These are phyloP conservation scores for Yponomeuta evonymella DNA, from an alignment of 2,888 invertebrate genomes.

Conservation along the genomic window DNA sequence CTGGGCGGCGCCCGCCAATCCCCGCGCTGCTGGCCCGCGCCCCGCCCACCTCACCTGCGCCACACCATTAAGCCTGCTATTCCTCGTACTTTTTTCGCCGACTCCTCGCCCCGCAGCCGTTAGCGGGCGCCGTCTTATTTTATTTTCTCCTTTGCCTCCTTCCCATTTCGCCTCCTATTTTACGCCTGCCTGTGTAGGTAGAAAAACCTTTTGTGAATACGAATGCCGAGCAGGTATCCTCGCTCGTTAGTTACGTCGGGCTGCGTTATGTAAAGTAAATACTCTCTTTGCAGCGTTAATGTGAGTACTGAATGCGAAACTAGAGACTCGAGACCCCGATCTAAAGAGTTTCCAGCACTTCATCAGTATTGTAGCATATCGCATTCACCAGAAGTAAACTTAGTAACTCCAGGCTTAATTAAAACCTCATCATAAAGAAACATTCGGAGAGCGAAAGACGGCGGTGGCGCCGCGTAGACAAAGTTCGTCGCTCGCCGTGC, in stretches of 20 bases:
- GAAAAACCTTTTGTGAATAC: slow-evolving; percentile 74
- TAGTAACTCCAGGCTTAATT: background rate
- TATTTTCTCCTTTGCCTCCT: slow-evolving; percentile 76
- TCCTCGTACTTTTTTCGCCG: slow-evolving; percentile 72
- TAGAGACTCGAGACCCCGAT: background rate
- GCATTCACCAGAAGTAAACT: background rate
- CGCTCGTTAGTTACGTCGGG: slow-evolving; percentile 68
- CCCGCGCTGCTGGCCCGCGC: slow-evolving; percentile 54
- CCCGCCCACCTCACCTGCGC: slow-evolving; percentile 75
- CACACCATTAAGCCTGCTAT: slow-evolving; percentile 69
- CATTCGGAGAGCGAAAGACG: background rate
- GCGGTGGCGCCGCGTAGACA: slow-evolving; percentile 7
- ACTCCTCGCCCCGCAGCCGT: slow-evolving; percentile 59
- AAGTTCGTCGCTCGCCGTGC: slow-evolving; percentile 8
- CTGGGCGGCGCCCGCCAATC: slow-evolving; percentile 74
- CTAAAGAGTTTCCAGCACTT: background rate
- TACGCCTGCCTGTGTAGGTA: slow-evolving; percentile 70
- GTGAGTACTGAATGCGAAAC: slow-evolving; percentile 10
- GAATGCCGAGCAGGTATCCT: slow-evolving; percentile 71
- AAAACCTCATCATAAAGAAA: background rate
- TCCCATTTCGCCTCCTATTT: slow-evolving; percentile 71
- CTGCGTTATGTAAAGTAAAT: slow-evolving; percentile 72
- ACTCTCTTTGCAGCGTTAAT: slow-evolving; percentile 23
- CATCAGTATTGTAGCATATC: background rate
- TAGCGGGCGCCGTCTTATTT: slow-evolving; percentile 73